Evolutionary conservation across 2,888 invertebrate genomes (phyloP), one percentile per base, ranked within the genome.

Genomic region (Patella pellucida): DNA sequence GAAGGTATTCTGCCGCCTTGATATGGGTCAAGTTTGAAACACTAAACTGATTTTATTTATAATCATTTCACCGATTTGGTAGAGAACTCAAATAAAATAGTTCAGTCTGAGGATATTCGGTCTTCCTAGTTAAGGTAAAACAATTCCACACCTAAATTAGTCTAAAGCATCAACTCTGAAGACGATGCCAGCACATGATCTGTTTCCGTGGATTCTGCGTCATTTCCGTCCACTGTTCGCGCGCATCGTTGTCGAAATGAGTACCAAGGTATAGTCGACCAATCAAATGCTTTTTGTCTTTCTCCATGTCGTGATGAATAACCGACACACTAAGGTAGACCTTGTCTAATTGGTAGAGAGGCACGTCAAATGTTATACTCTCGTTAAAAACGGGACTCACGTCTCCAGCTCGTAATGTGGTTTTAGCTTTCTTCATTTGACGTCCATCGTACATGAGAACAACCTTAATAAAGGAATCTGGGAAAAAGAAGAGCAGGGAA

Each of bases 221-320:
- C 88, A 88, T 87, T 78, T 85, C 85, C 52, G 78, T 71, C 87
- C 87, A 88, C 71, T 87, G 87, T 12, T 82, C 84, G 72, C 82
- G 79, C 16, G 85, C 82, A 19, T 78, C 78, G 3, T 75, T 62
- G 73, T 85, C 85, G 80, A 87, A 86, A 80, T 84, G 84, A 72
- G 82, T 78, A 15, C 88, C 88, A 4, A 86, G 71, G 76, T 88
- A 88, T 23, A 85, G 75, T 27, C 87, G 84, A 71, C 88, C 88
- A 72, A 88, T 79, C 72, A 86, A 74, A 76, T 78, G 81, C 70
- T 77, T 79, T 72, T 82, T 67, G 75, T 82, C 77, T 71, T 73
- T 76, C 54, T 78, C 80, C 51, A 71, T 76, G 51, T 74, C 77
- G 77, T 74, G 71, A 72, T 85, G 86, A 27, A 86, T 77, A 15